Evolutionary conservation across 2,797 vertebrate species (phyloP), one percentile per base, ranked within the genome.

Genomic region (Girardinus metallicus): DNA sequence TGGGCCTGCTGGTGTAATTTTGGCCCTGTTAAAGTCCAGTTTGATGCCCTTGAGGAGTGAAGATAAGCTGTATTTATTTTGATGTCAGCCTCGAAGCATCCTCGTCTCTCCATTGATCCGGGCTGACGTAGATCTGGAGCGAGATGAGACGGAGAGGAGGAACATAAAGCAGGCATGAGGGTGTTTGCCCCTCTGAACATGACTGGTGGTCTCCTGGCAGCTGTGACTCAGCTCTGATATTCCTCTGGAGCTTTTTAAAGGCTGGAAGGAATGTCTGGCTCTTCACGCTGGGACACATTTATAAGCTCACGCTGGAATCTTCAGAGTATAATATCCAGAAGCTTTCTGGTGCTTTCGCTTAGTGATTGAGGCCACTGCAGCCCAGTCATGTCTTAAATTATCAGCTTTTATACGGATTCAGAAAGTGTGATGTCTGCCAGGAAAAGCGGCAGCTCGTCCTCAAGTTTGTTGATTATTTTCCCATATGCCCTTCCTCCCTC

Each of bases 171-270:
- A 18, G 26, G 77, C 0, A 23, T 60, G 51, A 44, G 5, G 10
- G 73, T 16, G 31, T 43, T 72, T 80, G 85, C 73, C 79, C 68
- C 62, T 1, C 64, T 73, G 4, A 80, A 66, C 85, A 68, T 55
- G 81, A 74, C 80, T 44, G 88, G 85, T 84, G 91, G 80, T 87
- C 88, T 84, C 74, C 72, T 83, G 89, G 85, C 89, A 91, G 89
- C 93, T 85, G 88, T 85, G 90, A 87, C 87, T 92, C 91, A 85
- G 87, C 87, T 57, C 79, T 75, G 78, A 80, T 88, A 77, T 90
- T 89, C 83, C 88, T 76, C 82, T 41, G 83, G 60, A 88, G 86
- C 89, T 93, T 91, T 92, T 93, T 92, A 92, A 93, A 91, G 90
- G 76, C 83, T 60, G 82, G 86, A 41, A 88, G 90, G 91, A 92